phyloP scores from a whole-genome alignment of 2,888 invertebrate genomes.

The Oscheius sp. region DNA sequence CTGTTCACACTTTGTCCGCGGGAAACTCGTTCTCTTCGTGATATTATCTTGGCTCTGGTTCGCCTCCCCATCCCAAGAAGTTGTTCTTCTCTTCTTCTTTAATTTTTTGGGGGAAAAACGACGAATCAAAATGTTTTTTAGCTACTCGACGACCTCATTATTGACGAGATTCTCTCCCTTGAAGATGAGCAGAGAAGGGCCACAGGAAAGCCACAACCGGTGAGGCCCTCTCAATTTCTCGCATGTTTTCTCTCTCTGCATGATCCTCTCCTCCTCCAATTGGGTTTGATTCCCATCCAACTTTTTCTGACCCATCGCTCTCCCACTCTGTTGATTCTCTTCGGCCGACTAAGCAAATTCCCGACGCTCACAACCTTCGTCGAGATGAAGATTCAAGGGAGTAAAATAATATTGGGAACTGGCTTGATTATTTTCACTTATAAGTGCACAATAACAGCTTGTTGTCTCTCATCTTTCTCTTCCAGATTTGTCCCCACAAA shows the following conservation, averaged over 20 bases:
- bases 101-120: not conserved
- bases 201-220: conserved; percentile 45
- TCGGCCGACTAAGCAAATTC: not conserved
- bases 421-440: too few relatives aligned
- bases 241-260: not conserved
- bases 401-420: too few relatives aligned
- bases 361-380: too few relatives aligned
- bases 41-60: conserved; percentile 14
- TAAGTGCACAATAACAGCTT: too few relatives aligned
- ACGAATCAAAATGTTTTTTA: conserved; percentile 1
- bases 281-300: not conserved
- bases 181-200: conserved; percentile 59
- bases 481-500: too few relatives aligned
- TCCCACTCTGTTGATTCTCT: not conserved
- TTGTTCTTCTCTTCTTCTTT: too few relatives aligned
- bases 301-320: not conserved
- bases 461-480: too few relatives aligned
- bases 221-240: conserved; percentile 23
- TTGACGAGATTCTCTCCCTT: conserved; percentile 68
- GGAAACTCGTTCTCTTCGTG: not conserved
- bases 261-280: not conserved
- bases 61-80: too few relatives aligned
- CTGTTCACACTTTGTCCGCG: not conserved
- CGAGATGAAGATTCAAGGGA: too few relatives aligned
- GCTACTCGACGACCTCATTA: conserved; percentile 67